Evolutionary conservation across 2,888 invertebrate species (phyloP).

Genomic region (Eupithecia subfuscata): DNA sequence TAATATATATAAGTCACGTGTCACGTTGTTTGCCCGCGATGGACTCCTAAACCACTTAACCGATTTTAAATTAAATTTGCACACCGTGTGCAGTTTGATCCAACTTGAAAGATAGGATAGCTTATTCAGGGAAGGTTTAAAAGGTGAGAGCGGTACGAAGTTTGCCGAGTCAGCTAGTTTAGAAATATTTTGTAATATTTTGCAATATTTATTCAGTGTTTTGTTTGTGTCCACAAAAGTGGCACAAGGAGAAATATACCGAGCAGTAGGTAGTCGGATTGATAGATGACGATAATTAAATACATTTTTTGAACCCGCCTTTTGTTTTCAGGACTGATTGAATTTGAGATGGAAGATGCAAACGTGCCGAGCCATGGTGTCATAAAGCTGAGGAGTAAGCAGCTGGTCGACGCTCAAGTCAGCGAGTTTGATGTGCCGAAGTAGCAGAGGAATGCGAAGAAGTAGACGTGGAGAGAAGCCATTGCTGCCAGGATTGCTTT

Average conservation of each 20-base stretch:
- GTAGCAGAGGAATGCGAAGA: constrained; percentile 50
- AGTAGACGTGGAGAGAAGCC: constrained; percentile 43
- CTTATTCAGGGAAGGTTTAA: too few species aligned
- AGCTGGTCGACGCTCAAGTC: constrained; percentile 80
- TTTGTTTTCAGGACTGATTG: constrained; percentile 67
- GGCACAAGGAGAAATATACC: neutral
- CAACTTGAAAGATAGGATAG: too few species aligned
- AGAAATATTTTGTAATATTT: too few species aligned
- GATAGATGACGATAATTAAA: neutral
- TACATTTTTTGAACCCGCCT: neutral
- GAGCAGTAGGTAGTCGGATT: neutral
- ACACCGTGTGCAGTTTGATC: too few species aligned
- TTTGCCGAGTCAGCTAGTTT: too few species aligned
- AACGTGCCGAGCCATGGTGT: constrained; percentile 79
- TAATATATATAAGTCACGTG: too few species aligned
- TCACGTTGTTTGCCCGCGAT: too few species aligned
- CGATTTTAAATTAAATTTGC: too few species aligned
- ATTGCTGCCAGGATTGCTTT: neutral
- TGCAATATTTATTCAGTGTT: too few species aligned
- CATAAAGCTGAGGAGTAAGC: constrained; percentile 81
- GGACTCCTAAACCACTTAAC: too few species aligned
- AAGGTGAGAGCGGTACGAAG: too few species aligned
- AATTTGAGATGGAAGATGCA: constrained; percentile 81
- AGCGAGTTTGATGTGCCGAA: constrained; percentile 76
- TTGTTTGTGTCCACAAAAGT: too few species aligned